These are phyloP conservation scores for Rhadinocentrus ornatus DNA, from an alignment of 2,797 vertebrate species.

Conservation along the genomic window DNA sequence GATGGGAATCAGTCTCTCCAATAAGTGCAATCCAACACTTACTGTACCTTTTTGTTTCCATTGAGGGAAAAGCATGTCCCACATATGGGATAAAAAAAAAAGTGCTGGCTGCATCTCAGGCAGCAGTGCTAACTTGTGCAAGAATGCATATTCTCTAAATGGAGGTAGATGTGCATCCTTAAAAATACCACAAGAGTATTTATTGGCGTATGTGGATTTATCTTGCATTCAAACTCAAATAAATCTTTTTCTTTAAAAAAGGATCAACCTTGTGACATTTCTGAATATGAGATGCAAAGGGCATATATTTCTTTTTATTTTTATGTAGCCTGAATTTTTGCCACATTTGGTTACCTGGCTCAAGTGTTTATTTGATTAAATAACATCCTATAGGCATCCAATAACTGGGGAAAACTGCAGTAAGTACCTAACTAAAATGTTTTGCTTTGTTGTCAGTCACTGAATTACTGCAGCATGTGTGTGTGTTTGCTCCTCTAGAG, in stretches of 20 bases:
- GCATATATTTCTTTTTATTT: not conserved
- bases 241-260: slow-evolving; percentile 1
- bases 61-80: slow-evolving; percentile 63
- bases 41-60: slow-evolving; percentile 64
- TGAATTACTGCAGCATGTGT: slow-evolving; percentile 5
- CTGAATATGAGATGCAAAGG: not conserved
- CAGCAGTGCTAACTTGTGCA: slow-evolving; percentile 49
- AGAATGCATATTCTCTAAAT: slow-evolving; percentile 27
- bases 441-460: not conserved
- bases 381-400: not conserved
- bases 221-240: not conserved
- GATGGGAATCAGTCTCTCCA: slow-evolving; percentile 60
- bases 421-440: not conserved
- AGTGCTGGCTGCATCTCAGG: slow-evolving; percentile 23
- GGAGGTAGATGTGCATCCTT: slow-evolving; percentile 20
- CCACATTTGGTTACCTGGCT: not conserved
- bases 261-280: not conserved
- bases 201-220: not conserved
- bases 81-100: slow-evolving; percentile 25
- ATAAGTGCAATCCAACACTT: slow-evolving; percentile 66
- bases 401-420: not conserved
- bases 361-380: not conserved
- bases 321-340: not conserved
- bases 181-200: slow-evolving; percentile 13
- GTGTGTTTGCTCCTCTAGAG: slow-evolving; percentile 66